Base-by-base conservation (phyloP, 2,888 invertebrate genomes). In the Phalera bucephala region DNA sequence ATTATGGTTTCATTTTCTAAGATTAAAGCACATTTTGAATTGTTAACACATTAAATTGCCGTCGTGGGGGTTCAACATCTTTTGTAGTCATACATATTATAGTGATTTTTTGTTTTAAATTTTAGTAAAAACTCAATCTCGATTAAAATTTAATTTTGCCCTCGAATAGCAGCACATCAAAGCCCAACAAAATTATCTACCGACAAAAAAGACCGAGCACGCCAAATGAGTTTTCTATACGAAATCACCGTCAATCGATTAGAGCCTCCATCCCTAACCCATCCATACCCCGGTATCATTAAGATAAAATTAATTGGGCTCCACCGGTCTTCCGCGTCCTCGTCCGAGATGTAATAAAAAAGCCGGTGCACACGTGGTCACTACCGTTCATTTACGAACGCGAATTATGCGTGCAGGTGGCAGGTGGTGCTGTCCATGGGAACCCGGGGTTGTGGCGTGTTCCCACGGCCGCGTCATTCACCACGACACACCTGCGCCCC, bases 331-430 rank as follows among this genome's bases (percentile, higher is more conserved):
- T 88, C 87, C 88, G 87, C 81, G 79, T 82, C 71, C 59, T 59
- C 61, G 65, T 17, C 49, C 33, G 66, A 72, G 71, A 75, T 60
- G 45, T 17, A 82, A 85, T 85, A 81, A 80, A 80, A 29, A 29
- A 19, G 19, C 67, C 65, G 69, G 65, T n/a, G 69, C 75, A 82
- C 87, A 89, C 89, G 89, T 89, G 89, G 88, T 85, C 88, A 89
- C 86, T 88, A 89, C 89, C 88, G 88, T 88, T 87, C 88, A 85
- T 85, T 88, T 88, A 87, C 86, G 84, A 80, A 80, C 80, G 86
- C 87, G 86, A 87, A 88, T 88, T 86, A 89, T 87, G 88, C 87
- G 88, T 87, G 85, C 87, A 86, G 86, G 87, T 86, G 88, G 82
- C 82, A 80, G 80, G 82, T 84, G 82, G 71, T 50, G 61, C 57